These are phyloP conservation scores for Alligator sinensis DNA, from an alignment of 2,113 vertebrate species.

Conservation along the genomic window DNA sequence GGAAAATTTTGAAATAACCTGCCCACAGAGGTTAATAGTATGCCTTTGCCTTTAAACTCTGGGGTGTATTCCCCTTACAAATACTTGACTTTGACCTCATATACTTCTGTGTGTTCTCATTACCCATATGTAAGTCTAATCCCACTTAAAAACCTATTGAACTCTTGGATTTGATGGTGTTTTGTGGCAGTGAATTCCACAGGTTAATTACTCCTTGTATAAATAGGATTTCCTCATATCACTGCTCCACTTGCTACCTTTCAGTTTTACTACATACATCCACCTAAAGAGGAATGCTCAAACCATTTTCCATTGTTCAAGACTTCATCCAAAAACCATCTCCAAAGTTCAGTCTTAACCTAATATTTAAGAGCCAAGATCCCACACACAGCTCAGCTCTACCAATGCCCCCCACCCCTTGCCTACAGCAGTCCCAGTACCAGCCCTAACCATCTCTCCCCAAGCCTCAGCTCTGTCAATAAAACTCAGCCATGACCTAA, in stretches of 20 bases:
- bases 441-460: not conserved
- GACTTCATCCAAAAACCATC: rapidly evolving
- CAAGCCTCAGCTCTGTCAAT: not conserved
- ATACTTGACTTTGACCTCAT: not conserved
- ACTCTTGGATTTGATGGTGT: constrained; percentile 20
- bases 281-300: rapidly evolving
- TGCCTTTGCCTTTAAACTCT: not conserved
- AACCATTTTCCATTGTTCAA: not conserved
- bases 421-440: not conserved
- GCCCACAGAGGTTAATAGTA: not conserved
- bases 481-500: rapidly evolving
- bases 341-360: rapidly evolving
- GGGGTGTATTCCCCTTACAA: not conserved
- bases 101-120: constrained; percentile 3
- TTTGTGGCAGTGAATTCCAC: constrained; percentile 3
- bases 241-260: not conserved
- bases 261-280: not conserved
- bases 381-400: not conserved
- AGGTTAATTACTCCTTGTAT: not conserved
- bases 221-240: not conserved
- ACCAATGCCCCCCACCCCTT: not conserved
- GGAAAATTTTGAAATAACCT: not conserved
- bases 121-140: not conserved
- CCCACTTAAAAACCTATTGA: constrained; percentile 27
- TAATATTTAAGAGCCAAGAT: rapidly evolving